Evolutionary conservation across 2,888 invertebrate species (phyloP), one percentile per base, ranked within the genome.

Genomic region (Anthophora plumipes): DNA sequence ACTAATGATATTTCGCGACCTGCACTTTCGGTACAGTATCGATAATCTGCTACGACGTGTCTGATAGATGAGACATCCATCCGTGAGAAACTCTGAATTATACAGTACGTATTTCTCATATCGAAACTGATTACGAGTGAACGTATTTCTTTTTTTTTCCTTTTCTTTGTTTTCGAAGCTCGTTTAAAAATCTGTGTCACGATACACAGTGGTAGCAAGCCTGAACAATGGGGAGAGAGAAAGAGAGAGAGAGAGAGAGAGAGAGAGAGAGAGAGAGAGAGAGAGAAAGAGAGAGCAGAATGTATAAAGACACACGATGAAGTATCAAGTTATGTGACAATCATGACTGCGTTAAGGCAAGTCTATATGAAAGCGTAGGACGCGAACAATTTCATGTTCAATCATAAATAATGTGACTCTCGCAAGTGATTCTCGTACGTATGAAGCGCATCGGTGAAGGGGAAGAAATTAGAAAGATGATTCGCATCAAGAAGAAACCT

Each of bases 1-100:
- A 64, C 57, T 87, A 89, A 89, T 87, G 84, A 86, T 86, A 83
- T 84, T 86, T 89, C 64, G 77, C 76, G 80, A 88, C 68, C 77
- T 31, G 67, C 8, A n/a, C 55, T 39, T 77, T 22, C 67, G 57
- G 50, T 77, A 22, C 61, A 4, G n/a, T 39, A 50, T 63, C 77
- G 37, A 77, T 77, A 55, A 78, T 63, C 60, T 39, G 20, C 39
- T 41, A 39, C 57, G 69, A 46, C 52, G 8, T 20, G n/a, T 22
- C 41, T 50, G 50, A 68, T 57, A 41, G 41, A 63, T 31, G 70
- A 48, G 11, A 22, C 52, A 25, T 39, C 57, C 48, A 20, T 57
- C 55, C 7, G n/a, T 9, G 22, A 25, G 12, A 31, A 22, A 22
- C 41, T 41, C 54, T 22, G 54, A 22, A 31, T 43, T 31, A n/a